Conservation (phyloP, 2,113 vertebrate species). For the Recurvirostra avosetta region DNA sequence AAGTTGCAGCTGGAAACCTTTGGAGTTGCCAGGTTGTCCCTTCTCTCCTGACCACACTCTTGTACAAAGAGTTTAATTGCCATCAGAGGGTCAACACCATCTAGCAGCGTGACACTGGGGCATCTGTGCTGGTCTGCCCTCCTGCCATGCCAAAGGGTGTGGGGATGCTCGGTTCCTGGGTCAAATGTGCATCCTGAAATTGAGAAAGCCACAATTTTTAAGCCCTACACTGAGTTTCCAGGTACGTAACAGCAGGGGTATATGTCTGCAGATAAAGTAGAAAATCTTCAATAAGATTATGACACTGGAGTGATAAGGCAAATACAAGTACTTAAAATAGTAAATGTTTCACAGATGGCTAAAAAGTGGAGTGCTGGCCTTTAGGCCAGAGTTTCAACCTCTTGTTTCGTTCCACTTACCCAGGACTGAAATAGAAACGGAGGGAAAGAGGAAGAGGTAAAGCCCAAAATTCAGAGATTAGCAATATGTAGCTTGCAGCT, state of each 20-base stretch:
- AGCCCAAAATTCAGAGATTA: background rate
- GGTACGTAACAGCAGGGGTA: background rate
- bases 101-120: rapidly evolving
- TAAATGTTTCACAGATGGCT: background rate
- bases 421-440: background rate
- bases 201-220: background rate
- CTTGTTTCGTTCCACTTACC: background rate
- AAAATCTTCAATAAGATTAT: background rate
- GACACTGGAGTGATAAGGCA: background rate
- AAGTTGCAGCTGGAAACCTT: background rate
- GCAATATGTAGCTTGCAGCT: background rate
- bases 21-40: background rate
- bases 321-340: background rate
- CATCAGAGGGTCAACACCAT: background rate
- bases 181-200: background rate
- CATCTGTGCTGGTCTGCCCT: background rate
- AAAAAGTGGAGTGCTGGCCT: background rate
- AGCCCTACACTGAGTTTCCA: background rate
- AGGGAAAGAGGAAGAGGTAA: background rate
- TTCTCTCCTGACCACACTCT: background rate
- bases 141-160: background rate
- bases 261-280: background rate
- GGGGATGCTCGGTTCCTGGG: background rate
- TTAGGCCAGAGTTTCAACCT: background rate
- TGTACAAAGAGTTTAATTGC: rapidly evolving